Evolutionary conservation across 1,140 invertebrate genomes (phyloP).

Genomic region (Platyscapa corneri): DNA sequence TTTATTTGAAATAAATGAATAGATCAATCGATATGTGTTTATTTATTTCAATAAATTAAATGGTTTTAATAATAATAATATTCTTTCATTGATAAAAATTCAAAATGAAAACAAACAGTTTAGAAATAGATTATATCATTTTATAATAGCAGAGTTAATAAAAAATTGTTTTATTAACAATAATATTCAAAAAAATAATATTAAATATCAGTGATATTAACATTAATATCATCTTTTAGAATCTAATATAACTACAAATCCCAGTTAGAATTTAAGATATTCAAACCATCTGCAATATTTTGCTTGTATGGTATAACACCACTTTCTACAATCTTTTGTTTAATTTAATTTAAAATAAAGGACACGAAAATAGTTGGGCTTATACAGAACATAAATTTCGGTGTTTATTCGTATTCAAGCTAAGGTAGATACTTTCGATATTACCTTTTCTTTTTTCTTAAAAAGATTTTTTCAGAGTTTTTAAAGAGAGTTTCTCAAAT

Average conservation of each 20-base stretch:
- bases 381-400: conserved; percentile 35
- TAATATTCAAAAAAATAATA: background rate
- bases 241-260: background rate
- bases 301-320: background rate
- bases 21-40: no score
- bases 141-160: no score
- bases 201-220: background rate
- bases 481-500: conserved; percentile 17
- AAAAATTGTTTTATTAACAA: background rate
- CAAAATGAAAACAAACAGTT: no score
- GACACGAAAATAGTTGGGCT: background rate
- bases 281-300: conserved; percentile 11
- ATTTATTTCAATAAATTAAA: no score
- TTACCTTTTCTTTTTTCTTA: conserved; percentile 8
- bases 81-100: no score
- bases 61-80: no score
- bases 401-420: conserved; percentile 23
- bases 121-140: no score
- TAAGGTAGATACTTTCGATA: background rate
- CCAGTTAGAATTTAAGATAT: background rate
- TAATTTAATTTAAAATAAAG: conserved; percentile 32
- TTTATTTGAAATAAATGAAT: no score
- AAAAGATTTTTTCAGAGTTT: conserved; percentile 31
- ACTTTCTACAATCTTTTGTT: conserved; percentile 8
- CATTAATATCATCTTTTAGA: background rate